phyloP scores from a whole-genome alignment of 2,888 invertebrate genomes.

The Lepidocyrtinus sp. region DNA sequence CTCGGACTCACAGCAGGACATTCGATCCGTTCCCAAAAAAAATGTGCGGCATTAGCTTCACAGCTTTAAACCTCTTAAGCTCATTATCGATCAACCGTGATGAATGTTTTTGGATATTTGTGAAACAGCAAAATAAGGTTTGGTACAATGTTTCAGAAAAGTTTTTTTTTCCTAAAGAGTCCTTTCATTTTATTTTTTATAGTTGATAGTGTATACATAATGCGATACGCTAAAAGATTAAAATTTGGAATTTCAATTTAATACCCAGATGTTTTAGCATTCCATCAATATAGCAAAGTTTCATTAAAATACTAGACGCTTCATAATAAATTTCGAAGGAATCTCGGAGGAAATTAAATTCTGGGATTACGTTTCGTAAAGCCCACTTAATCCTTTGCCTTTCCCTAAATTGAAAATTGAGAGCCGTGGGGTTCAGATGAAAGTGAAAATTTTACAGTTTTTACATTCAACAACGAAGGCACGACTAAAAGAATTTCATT shows the following conservation, averaged over 20 bases:
- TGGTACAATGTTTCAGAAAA: neutral
- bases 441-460: neutral
- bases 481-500: slow-evolving; percentile 27
- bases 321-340: neutral
- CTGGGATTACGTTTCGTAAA: neutral
- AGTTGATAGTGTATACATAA: no score
- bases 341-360: neutral
- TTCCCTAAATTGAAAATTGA: no score
- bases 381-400: neutral
- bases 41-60: slow-evolving; percentile 14
- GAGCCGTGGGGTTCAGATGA: no score
- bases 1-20: slow-evolving; percentile 22
- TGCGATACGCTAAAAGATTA: no score
- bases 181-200: neutral
- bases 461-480: slow-evolving; percentile 23
- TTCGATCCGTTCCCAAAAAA: neutral
- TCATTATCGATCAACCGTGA: slow-evolving; percentile 50
- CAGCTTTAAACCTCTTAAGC: slow-evolving; percentile 41
- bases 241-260: no score
- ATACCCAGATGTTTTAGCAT: no score
- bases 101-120: slow-evolving; percentile 12
- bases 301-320: no score
- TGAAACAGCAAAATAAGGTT: neutral
- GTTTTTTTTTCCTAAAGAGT: neutral
- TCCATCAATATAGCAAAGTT: no score